These are phyloP conservation scores for Podiceps cristatus DNA, from an alignment of 2,113 vertebrate species.

Conservation along the genomic window DNA sequence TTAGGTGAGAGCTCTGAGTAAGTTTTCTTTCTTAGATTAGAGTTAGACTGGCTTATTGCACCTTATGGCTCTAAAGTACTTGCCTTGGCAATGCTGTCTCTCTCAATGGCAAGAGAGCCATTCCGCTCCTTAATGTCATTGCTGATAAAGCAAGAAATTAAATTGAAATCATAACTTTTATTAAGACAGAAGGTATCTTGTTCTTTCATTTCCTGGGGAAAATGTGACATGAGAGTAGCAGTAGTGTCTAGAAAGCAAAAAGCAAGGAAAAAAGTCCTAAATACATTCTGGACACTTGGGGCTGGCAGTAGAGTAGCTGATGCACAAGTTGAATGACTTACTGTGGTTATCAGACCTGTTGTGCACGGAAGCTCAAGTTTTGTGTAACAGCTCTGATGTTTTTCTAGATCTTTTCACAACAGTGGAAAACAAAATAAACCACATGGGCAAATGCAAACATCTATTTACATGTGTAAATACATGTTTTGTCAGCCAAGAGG, in stretches of 20 bases:
- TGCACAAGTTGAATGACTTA: background rate
- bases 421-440: background rate
- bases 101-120: background rate
- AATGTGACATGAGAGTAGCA: background rate
- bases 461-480: background rate
- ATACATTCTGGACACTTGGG: accelerated
- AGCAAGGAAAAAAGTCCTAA: background rate
- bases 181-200: background rate
- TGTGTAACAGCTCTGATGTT: background rate
- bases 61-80: background rate
- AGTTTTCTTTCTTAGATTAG: background rate
- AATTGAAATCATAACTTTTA: background rate
- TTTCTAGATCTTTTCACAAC: background rate
- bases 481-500: background rate
- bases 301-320: background rate
- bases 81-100: background rate
- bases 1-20: background rate
- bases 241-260: background rate
- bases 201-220: background rate
- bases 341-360: background rate
- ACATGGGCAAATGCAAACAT: background rate
- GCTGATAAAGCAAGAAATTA: background rate
- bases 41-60: background rate
- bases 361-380: background rate
- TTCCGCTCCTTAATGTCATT: background rate